These are phyloP conservation scores for Drosophila rufa DNA, from an alignment of 1,140 invertebrate species.

Conservation along the genomic window DNA sequence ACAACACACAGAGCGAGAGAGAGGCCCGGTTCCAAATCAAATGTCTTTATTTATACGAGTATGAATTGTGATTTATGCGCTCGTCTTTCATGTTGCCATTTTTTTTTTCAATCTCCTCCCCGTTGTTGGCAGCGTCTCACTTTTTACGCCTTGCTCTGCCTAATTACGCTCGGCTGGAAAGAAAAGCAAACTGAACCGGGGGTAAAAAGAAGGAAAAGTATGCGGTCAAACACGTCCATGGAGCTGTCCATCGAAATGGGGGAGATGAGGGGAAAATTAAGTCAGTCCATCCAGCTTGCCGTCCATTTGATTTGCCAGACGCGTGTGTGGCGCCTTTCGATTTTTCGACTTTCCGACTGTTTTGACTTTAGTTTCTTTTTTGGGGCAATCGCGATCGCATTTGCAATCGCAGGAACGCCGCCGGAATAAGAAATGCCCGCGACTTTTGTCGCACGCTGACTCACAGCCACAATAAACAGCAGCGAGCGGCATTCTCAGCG, in stretches of 20 bases:
- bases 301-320: conserved; percentile 79
- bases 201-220: conserved; percentile 22
- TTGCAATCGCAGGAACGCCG: conserved; percentile 63
- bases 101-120: conserved; percentile 35
- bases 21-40: conserved; percentile 64
- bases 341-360: conserved; percentile 42
- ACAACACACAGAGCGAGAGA: not conserved
- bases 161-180: conserved; percentile 64
- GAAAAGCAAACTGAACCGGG: conserved; percentile 21
- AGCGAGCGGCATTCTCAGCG: conserved; percentile 46
- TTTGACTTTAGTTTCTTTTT: conserved; percentile 31
- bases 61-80: conserved; percentile 73
- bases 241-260: conserved; percentile 6
- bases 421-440: conserved; percentile 70
- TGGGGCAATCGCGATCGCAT: conserved; percentile 62
- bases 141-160: conserved; percentile 60
- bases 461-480: conserved; percentile 46
- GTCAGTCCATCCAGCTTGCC: conserved; percentile 59
- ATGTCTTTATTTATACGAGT: conserved; percentile 75
- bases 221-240: conserved; percentile 16
- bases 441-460: conserved; percentile 35
- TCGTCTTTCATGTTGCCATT: conserved; percentile 72
- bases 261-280: conserved; percentile 33
- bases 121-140: conserved; percentile 52
- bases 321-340: conserved; percentile 74